Evolutionary conservation across 2,797 vertebrate genomes (phyloP).

Genomic region (Sebastes oblongus): DNA sequence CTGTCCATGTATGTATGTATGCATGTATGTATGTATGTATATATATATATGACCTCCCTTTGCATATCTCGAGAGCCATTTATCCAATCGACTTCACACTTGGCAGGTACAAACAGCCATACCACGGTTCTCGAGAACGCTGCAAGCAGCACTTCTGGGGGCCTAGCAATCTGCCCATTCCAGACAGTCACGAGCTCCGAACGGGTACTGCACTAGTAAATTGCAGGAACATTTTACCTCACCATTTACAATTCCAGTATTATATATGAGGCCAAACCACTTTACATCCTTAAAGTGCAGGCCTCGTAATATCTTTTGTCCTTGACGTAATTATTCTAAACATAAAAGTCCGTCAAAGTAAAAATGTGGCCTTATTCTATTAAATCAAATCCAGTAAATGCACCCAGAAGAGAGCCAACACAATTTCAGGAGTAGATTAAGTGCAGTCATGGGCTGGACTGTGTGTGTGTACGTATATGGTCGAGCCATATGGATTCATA

Average conservation of each 20-base stretch:
- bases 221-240: not conserved
- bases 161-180: too few relatives aligned
- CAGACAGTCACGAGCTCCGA: too few relatives aligned
- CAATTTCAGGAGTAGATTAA: constrained; percentile 40
- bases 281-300: constrained; percentile 12
- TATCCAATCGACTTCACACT: too few relatives aligned
- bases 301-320: constrained; percentile 12
- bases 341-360: constrained; percentile 31
- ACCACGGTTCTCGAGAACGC: too few relatives aligned
- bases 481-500: constrained; percentile 29
- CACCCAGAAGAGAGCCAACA: constrained; percentile 3
- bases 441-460: constrained; percentile 13
- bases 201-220: not conserved
- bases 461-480: not conserved
- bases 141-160: too few relatives aligned
- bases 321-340: constrained; percentile 36
- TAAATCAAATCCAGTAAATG: constrained; percentile 36
- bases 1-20: not conserved
- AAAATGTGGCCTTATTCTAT: constrained; percentile 21
- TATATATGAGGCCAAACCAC: not conserved
- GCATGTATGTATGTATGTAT: too few relatives aligned
- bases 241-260: not conserved
- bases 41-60: too few relatives aligned
- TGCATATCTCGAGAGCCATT: too few relatives aligned
- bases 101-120: too few relatives aligned